Evolutionary conservation across 2,113 vertebrate genomes (phyloP).

Genomic region (Emydocephalus ijimae): DNA sequence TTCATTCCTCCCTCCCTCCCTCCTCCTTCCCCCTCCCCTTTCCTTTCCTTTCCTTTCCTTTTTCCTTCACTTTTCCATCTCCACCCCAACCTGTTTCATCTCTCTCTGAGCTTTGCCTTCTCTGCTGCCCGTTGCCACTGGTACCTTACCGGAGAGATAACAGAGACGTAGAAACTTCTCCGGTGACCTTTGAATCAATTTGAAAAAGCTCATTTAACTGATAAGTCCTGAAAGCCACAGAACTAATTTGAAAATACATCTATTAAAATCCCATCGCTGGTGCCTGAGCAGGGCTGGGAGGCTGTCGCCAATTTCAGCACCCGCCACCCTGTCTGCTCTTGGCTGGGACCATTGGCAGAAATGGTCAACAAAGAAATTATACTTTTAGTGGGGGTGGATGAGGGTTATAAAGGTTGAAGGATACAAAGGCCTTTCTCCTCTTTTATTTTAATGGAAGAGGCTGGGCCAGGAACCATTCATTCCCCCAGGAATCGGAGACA

Average conservation of each 20-base stretch:
- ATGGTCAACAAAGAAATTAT: conserved; percentile 55
- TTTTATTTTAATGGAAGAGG: conserved; percentile 15
- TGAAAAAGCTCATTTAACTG: conserved; percentile 68
- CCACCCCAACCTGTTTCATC: neutral
- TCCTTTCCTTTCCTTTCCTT: neutral
- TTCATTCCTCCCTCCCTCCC: too few relatives aligned
- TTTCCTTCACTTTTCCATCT: neutral
- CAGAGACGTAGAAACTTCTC: conserved; percentile 53
- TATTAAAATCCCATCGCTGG: conserved; percentile 72
- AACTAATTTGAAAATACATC: conserved; percentile 70
- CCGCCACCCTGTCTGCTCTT: conserved; percentile 20
- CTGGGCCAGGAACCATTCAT: conserved; percentile 11
- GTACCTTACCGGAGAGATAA: conserved; percentile 61
- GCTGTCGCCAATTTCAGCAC: conserved; percentile 45
- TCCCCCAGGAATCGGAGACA: conserved; percentile 51
- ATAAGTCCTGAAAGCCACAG: conserved; percentile 72
- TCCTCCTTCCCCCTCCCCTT: too few relatives aligned
- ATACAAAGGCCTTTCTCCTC: conserved; percentile 1
- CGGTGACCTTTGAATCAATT: conserved; percentile 67
- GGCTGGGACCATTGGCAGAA: conserved; percentile 42
- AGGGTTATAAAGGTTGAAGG: neutral
- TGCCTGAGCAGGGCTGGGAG: conserved; percentile 41
- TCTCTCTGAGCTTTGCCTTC: conserved; percentile 26
- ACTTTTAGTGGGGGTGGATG: conserved; percentile 6
- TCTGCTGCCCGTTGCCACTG: conserved; percentile 45